These are phyloP conservation scores for Cercopithecus diana DNA, from an alignment of 2,797 vertebrate species.

Conservation along the genomic window DNA sequence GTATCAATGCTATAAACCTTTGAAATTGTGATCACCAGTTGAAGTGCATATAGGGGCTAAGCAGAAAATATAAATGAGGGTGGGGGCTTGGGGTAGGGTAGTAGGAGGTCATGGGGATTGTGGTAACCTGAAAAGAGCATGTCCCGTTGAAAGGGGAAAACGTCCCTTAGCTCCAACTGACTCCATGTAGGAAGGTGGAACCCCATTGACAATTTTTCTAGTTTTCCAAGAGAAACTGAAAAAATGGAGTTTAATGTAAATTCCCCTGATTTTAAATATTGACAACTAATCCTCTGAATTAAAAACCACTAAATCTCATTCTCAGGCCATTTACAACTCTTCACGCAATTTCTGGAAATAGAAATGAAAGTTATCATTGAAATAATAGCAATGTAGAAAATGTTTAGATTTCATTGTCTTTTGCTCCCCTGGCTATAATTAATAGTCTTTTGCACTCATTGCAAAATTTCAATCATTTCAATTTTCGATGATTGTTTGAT, in stretches of 20 bases:
- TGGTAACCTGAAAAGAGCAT: background rate
- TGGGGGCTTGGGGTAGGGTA: background rate
- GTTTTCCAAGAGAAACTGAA: background rate
- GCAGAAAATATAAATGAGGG: background rate
- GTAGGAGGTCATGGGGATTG: background rate
- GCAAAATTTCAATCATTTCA: background rate
- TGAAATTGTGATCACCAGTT: background rate
- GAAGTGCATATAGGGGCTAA: background rate
- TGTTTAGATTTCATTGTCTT: background rate
- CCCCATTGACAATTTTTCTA: background rate
- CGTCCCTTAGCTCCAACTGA: accelerated
- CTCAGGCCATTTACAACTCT: background rate
- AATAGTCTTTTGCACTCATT: background rate
- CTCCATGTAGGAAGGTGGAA: background rate
- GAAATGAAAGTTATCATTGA: background rate
- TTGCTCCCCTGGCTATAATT: background rate
- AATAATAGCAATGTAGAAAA: background rate
- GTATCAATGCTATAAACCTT: background rate
- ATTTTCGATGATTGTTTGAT: background rate
- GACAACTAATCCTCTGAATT: background rate
- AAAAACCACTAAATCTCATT: background rate
- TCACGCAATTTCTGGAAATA: background rate
- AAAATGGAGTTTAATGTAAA: background rate
- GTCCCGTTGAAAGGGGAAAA: background rate
- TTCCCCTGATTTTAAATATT: background rate